phyloP scores from a whole-genome alignment of 2,113 vertebrate genomes.

The Pterophyllum scalare region DNA sequence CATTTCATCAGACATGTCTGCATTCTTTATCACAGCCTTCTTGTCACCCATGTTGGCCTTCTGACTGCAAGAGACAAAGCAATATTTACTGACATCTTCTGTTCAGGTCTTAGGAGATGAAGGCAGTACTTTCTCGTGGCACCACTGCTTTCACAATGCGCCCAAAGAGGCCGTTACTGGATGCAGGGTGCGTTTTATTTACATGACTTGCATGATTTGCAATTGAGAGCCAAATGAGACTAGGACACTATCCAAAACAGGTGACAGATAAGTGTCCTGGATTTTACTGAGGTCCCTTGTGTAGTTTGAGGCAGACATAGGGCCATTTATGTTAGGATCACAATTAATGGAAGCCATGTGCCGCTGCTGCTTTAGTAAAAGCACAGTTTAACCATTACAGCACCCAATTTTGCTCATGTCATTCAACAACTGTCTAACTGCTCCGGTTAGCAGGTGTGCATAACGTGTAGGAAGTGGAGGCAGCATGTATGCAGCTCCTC shows the following conservation, averaged over 20 bases:
- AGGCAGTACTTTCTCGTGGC: not conserved
- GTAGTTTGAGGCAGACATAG: not conserved
- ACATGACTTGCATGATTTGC: not conserved
- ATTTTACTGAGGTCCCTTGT: not conserved
- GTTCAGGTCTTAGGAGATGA: not conserved
- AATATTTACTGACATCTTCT: not conserved
- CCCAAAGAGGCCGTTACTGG: not conserved
- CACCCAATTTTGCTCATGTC: not conserved
- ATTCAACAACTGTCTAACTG: not conserved
- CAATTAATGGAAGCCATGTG: not conserved
- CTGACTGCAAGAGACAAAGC: slow-evolving; percentile 15
- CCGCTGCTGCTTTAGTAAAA: not conserved
- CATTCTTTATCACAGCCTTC: slow-evolving; percentile 99
- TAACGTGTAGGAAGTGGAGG: not conserved
- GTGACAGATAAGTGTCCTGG: not conserved
- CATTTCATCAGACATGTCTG: slow-evolving; percentile 99
- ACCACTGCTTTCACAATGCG: not conserved
- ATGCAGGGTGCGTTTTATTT: not conserved
- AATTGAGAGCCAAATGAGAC: not conserved
- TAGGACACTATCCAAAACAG: not conserved
- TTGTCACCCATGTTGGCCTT: slow-evolving; percentile 92
- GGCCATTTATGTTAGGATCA: not conserved
- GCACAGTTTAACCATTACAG: not conserved
- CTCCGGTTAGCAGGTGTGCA: not conserved
- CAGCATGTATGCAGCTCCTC: not conserved